Conservation (phyloP, 2,888 invertebrate species). For the Barypeithes pellucidus region DNA sequence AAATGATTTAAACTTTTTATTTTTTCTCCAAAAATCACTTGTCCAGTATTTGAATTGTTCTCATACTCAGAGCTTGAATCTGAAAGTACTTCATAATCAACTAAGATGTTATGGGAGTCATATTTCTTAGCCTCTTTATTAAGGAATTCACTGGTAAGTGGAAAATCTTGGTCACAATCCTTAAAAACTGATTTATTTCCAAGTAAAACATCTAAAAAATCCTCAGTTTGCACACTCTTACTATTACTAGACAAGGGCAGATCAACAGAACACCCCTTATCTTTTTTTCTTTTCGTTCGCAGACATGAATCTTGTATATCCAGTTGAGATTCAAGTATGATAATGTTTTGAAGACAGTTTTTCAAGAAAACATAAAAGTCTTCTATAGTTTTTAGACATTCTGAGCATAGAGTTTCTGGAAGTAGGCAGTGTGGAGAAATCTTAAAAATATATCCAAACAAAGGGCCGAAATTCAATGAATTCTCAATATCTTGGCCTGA, state of each 20-base stretch:
- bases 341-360: slow-evolving; percentile 67
- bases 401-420: slow-evolving; percentile 68
- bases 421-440: slow-evolving; percentile 66
- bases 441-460: slow-evolving; percentile 48
- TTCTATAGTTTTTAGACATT: slow-evolving; percentile 66
- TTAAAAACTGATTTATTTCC: slow-evolving; percentile 52
- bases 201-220: slow-evolving; percentile 60
- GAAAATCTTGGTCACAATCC: slow-evolving; percentile 53
- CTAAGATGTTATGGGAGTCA: slow-evolving; percentile 58
- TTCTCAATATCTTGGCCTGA: background rate
- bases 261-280: slow-evolving; percentile 71
- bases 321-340: slow-evolving; percentile 67
- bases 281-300: slow-evolving; percentile 68
- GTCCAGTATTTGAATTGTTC: slow-evolving; percentile 46
- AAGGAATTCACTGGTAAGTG: slow-evolving; percentile 51
- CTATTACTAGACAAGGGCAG: slow-evolving; percentile 63
- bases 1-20: slow-evolving; percentile 52
- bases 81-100: slow-evolving; percentile 65
- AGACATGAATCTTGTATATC: slow-evolving; percentile 67
- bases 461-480: slow-evolving; percentile 8
- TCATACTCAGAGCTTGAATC: slow-evolving; percentile 60
- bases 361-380: slow-evolving; percentile 67
- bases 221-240: slow-evolving; percentile 66
- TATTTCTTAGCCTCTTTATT: slow-evolving; percentile 39
- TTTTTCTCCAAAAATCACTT: slow-evolving; percentile 55